Percentiles rank a stretch among this genome's conserved stretches.
Evolutionary conservation across 1,140 invertebrate species (phyloP).

Genomic region (Ridgeia piscesae): DNA sequence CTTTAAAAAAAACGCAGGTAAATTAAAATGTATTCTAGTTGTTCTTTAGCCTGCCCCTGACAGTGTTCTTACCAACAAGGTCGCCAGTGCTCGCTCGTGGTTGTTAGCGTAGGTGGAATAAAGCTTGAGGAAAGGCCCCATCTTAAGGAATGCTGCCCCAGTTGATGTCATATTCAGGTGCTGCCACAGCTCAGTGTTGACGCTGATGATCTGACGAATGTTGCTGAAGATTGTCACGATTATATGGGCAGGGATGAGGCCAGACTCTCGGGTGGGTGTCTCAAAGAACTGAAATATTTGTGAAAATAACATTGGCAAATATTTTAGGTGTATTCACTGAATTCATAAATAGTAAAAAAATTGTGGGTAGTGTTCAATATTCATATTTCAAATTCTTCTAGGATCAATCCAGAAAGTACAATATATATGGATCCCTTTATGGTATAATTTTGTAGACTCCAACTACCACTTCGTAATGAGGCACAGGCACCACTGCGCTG

Average conservation of each 20-base stretch:
- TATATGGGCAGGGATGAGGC: conserved; percentile 63
- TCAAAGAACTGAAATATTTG: conserved; percentile 66
- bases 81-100: conserved; percentile 64
- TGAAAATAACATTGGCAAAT: neutral
- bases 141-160: conserved; percentile 68
- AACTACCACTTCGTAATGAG: too few species aligned
- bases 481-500: too few species aligned
- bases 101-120: conserved; percentile 78
- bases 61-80: conserved; percentile 43
- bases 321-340: too few species aligned
- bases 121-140: conserved; percentile 76
- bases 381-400: too few species aligned
- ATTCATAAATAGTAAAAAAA: too few species aligned
- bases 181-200: conserved; percentile 70
- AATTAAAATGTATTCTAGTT: neutral
- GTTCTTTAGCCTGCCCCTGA: neutral
- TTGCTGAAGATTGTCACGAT: conserved; percentile 70
- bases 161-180: conserved; percentile 68
- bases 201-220: conserved; percentile 71
- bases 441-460: too few species aligned
- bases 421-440: too few species aligned
- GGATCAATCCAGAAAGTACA: too few species aligned
- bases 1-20: too few species aligned
- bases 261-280: conserved; percentile 65
- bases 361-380: too few species aligned